These are phyloP conservation scores for Aphaenogaster ashmeadi DNA, from an alignment of 1,140 invertebrate genomes.

Conservation along the genomic window DNA sequence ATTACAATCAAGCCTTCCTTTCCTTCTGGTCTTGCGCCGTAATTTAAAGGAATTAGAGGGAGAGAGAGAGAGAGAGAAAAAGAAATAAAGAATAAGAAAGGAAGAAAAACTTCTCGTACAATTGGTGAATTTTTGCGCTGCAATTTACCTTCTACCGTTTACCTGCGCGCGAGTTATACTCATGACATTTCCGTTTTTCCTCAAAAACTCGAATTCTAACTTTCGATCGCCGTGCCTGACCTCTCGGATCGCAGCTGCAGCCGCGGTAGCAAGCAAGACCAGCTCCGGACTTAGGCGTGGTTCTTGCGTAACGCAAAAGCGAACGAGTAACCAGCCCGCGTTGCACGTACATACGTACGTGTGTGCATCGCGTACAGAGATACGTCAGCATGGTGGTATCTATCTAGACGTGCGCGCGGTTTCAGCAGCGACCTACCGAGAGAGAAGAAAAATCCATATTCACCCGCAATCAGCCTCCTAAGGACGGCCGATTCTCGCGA, in stretches of 20 bases:
- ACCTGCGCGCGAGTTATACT: neutral
- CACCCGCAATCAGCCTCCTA: conserved; percentile 58
- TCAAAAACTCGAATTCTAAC: conserved; percentile 39
- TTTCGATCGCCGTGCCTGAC: neutral
- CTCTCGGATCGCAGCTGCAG: conserved; percentile 27
- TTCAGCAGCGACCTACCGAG: conserved; percentile 39
- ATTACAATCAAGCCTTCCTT: conserved; percentile 50
- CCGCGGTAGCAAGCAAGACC: conserved; percentile 70
- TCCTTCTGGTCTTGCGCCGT: conserved; percentile 11
- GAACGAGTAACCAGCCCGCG: conserved; percentile 81
- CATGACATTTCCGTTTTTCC: conserved; percentile 40
- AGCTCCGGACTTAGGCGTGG: conserved; percentile 84
- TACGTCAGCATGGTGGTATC: conserved; percentile 7
- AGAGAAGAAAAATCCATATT: conserved; percentile 74
- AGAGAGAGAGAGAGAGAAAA: neutral
- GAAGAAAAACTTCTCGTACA: neutral
- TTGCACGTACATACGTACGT: conserved; percentile 61
- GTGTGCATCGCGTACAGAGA: conserved; percentile 54
- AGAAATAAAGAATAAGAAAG: neutral
- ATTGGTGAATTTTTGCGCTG: conserved; percentile 5
- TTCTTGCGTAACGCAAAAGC: conserved; percentile 86
- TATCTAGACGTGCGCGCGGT: neutral
- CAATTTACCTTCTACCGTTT: conserved; percentile 24
- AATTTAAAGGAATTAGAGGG: conserved; percentile 38
- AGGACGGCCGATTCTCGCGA: conserved; percentile 30